Evolutionary conservation across 2,797 vertebrate genomes (phyloP).

Genomic region (Echeneis naucrates): DNA sequence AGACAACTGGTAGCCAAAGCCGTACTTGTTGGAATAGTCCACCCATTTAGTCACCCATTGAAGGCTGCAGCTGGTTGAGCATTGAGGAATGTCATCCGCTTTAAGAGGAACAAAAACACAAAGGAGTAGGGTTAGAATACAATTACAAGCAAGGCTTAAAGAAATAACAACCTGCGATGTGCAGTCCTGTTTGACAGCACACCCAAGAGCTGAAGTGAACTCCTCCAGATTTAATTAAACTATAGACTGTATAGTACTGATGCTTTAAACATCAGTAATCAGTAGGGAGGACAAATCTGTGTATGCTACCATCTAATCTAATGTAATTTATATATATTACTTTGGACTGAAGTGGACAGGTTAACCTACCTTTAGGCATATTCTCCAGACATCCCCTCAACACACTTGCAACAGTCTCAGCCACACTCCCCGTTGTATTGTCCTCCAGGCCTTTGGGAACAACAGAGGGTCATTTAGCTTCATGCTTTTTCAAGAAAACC

Average conservation of each 20-base stretch:
- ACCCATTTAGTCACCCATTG: slow-evolving; percentile 99
- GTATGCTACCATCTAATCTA: neutral
- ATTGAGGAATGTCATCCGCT: slow-evolving; percentile 90
- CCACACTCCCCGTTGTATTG: slow-evolving; percentile 93
- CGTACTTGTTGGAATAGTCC: slow-evolving; percentile 99
- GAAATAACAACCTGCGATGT: slow-evolving; percentile 3
- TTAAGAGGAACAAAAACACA: slow-evolving; percentile 37
- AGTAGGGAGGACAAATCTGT: neutral
- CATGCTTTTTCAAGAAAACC: neutral
- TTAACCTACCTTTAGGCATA: slow-evolving; percentile 90
- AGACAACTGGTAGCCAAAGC: slow-evolving; percentile 98
- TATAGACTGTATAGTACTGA: neutral
- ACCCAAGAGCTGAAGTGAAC: neutral
- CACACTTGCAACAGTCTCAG: slow-evolving; percentile 94
- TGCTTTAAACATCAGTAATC: neutral
- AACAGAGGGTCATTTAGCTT: slow-evolving; percentile 25
- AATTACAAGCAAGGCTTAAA: slow-evolving; percentile 7
- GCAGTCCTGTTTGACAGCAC: neutral
- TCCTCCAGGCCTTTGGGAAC: slow-evolving; percentile 91
- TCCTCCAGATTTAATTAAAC: neutral
- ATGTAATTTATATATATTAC: no score
- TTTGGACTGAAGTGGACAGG: neutral
- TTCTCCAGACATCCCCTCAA: slow-evolving; percentile 94
- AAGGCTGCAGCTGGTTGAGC: slow-evolving; percentile 87
- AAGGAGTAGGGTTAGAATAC: slow-evolving; percentile 38